Percentiles rank a stretch among this genome's conserved stretches.
phyloP scores from a whole-genome alignment of 2,797 vertebrate genomes.

The Decapterus maruadsi region DNA sequence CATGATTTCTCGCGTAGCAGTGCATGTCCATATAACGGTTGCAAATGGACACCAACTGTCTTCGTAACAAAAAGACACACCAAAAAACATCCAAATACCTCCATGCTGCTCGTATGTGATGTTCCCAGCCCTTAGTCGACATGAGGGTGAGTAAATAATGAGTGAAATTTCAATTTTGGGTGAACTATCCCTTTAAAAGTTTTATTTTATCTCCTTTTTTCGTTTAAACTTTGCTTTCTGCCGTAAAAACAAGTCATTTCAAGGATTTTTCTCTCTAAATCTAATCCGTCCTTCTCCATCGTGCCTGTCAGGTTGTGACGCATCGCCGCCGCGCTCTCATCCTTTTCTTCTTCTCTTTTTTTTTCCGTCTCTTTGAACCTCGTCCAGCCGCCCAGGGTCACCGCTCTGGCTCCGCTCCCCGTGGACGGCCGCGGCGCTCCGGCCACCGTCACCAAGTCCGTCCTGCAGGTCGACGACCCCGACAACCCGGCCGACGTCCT shows the following conservation, averaged over 20 bases:
- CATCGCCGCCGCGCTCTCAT: neutral
- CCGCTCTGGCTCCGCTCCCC: conserved; percentile 84
- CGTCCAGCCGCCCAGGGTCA: conserved; percentile 88
- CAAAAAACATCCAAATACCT: too few species aligned
- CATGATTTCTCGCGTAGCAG: too few species aligned
- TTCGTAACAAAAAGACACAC: too few species aligned
- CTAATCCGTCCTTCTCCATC: neutral
- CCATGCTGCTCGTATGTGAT: too few species aligned
- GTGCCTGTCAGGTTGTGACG: neutral
- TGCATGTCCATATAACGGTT: too few species aligned
- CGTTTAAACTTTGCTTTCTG: neutral
- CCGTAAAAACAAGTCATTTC: neutral
- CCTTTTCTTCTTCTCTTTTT: neutral
- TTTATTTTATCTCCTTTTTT: too few species aligned
- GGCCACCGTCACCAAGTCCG: conserved; percentile 79
- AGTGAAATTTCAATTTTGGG: too few species aligned
- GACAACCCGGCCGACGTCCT: conserved; percentile 93
- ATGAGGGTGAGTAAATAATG: too few species aligned
- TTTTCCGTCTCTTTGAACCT: conserved; percentile 4
- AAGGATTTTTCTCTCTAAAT: neutral
- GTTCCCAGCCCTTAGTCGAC: too few species aligned
- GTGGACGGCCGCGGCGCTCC: conserved; percentile 80
- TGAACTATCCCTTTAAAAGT: too few species aligned
- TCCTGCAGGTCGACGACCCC: conserved; percentile 89
- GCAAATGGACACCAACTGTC: too few species aligned